These are phyloP conservation scores for Caenorhabditis becei DNA, from an alignment of 2,888 invertebrate species.

Conservation along the genomic window DNA sequence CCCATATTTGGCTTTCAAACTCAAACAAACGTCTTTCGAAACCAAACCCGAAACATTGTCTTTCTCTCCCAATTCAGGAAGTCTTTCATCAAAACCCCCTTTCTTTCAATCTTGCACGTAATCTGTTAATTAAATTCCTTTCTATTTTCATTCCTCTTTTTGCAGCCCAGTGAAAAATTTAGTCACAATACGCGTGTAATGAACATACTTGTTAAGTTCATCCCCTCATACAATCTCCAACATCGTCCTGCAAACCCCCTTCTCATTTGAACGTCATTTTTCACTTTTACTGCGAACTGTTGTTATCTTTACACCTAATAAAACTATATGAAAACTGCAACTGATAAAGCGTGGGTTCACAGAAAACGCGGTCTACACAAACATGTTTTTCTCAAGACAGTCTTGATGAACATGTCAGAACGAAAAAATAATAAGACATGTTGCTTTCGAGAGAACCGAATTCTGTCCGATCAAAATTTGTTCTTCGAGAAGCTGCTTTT, in stretches of 20 bases:
- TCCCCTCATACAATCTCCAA: not conserved
- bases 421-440: no score
- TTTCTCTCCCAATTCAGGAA: not conserved
- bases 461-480: no score
- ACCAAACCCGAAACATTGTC: not conserved
- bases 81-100: conserved; percentile 29
- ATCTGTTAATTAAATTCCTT: conserved; percentile 20
- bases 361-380: no score
- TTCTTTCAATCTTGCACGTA: not conserved
- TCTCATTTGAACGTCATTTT: not conserved
- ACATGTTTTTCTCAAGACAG: not conserved
- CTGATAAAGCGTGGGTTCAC: not conserved
- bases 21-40: conserved; percentile 42
- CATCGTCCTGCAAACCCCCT: conserved; percentile 20
- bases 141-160: not conserved
- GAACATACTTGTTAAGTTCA: conserved; percentile 56
- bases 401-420: no score
- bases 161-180: conserved; percentile 60
- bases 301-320: conserved; percentile 16
- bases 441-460: no score
- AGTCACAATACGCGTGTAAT: conserved; percentile 61
- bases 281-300: conserved; percentile 15
- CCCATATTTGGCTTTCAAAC: conserved; percentile 6
- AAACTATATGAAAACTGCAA: not conserved
- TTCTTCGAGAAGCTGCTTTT: not conserved